Base-by-base conservation (phyloP, 2,888 invertebrate genomes). In the Nomada flava region DNA sequence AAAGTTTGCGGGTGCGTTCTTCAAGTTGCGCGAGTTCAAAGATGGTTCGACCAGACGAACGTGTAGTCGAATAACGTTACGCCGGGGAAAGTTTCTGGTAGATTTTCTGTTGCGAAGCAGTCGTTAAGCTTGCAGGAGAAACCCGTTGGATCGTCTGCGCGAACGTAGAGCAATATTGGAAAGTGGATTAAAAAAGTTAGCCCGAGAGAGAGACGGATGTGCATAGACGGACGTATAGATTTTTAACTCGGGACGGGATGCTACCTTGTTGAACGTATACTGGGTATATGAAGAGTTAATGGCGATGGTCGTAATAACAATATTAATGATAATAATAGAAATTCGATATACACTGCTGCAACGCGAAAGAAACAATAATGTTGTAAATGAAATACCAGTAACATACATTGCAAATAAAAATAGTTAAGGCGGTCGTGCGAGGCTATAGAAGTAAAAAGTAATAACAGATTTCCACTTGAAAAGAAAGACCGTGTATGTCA, bases 121-220 rank as follows among this genome's bases (percentile, higher is more conserved):
- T 70, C 70, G 79, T 79, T 79, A 77, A 65, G 70, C 62, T 42
- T 65, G 20, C 62, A 52, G 29, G 52, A 52, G 26, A 53, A 62
- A 55, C 15, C 57, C n/a, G 50, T 59, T 3, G 42, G 42, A 50
- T 44, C 62, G 76, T 64, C 60, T 44, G 64, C 57, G 7, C 42
- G 53, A 36, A 64, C 59, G 64, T 47, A 52, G 64, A 53, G 59
- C 53, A 77, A 79, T 77, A 70, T 77, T 70, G 59, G 70, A 76
- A 79, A 79, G 78, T 79, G 79, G 79, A 79, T 79, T 79, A 79
- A 77, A 77, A 77, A 77, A 79, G 79, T 79, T 79, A 70, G 26
- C n/a, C 7, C n/a, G 20, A n/a, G 65, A 36, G 36, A 63, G 18
- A 23, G 36, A 44, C n/a, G 44, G 26, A 20, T 23, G 42, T 26